Evolutionary conservation across 2,888 invertebrate genomes (phyloP).

Genomic region (Leptinotarsa peninsularis): DNA sequence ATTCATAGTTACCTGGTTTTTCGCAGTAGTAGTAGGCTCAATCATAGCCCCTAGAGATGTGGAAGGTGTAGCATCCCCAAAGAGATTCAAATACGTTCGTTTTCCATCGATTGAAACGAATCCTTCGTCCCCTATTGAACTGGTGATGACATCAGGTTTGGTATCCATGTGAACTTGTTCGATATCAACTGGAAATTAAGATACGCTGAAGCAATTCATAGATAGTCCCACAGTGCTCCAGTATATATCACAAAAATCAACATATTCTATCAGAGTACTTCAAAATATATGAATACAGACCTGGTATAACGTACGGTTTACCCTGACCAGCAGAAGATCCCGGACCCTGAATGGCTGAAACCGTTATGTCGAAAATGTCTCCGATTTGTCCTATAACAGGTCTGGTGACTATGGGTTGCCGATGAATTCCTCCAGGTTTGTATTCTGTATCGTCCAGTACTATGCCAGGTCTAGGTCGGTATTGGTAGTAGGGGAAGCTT

Average conservation of each 20-base stretch:
- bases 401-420: slow-evolving; percentile 64
- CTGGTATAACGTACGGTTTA: slow-evolving; percentile 70
- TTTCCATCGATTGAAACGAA: slow-evolving; percentile 94
- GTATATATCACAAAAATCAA: no score
- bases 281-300: slow-evolving; percentile 54
- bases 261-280: no score
- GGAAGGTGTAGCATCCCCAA: slow-evolving; percentile 69
- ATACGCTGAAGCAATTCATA: no score
- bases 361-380: slow-evolving; percentile 89
- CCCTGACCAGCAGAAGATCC: slow-evolving; percentile 68
- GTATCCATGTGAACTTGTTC: slow-evolving; percentile 53
- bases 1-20: slow-evolving; percentile 55
- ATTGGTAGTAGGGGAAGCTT: slow-evolving; percentile 70
- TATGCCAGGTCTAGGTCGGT: slow-evolving; percentile 85
- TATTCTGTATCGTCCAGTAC: slow-evolving; percentile 87
- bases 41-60: slow-evolving; percentile 53
- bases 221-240: no score
- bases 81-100: slow-evolving; percentile 87
- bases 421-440: slow-evolving; percentile 73
- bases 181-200: slow-evolving; percentile 69
- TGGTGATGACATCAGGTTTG: slow-evolving; percentile 79
- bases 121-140: slow-evolving; percentile 83
- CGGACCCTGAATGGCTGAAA: slow-evolving; percentile 88
- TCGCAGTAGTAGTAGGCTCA: slow-evolving; percentile 62
- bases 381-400: slow-evolving; percentile 72